Evolutionary conservation across 2,888 invertebrate species (phyloP).

Genomic region (Lepidochitona cinerea): DNA sequence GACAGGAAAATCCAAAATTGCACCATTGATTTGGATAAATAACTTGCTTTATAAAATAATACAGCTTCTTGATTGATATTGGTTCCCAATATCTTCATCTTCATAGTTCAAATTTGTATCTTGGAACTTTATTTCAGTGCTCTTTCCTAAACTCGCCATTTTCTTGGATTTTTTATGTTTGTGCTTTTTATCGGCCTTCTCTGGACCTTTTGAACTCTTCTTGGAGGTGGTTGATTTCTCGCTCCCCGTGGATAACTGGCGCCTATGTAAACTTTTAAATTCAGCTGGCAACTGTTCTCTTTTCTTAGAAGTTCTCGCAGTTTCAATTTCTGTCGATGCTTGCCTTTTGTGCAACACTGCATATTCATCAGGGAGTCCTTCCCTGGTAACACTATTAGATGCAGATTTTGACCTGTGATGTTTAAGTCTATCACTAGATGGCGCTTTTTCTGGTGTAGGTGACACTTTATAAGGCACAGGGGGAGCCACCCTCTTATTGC

Average conservation of each 20-base stretch:
- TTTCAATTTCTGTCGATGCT: background rate
- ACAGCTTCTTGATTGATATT: slow-evolving; percentile 34
- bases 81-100: slow-evolving; percentile 9
- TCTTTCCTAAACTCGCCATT: background rate
- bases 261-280: background rate
- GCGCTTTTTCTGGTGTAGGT: slow-evolving; percentile 36
- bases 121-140: background rate
- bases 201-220: background rate
- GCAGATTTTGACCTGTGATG: too few relatives aligned
- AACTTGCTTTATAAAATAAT: slow-evolving; percentile 25
- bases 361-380: background rate
- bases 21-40: too few relatives aligned
- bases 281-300: background rate
- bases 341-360: background rate
- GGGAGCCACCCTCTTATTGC: background rate
- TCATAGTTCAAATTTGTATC: background rate
- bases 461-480: too few relatives aligned
- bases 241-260: background rate
- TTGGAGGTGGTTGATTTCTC: background rate
- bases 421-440: slow-evolving; percentile 30
- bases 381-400: background rate
- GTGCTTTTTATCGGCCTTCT: background rate
- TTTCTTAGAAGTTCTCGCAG: background rate
- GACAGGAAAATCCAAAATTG: too few relatives aligned
- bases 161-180: slow-evolving; percentile 12